Evolutionary conservation across 1,140 invertebrate genomes (phyloP).

Genomic region (Drosophila kanapiae): DNA sequence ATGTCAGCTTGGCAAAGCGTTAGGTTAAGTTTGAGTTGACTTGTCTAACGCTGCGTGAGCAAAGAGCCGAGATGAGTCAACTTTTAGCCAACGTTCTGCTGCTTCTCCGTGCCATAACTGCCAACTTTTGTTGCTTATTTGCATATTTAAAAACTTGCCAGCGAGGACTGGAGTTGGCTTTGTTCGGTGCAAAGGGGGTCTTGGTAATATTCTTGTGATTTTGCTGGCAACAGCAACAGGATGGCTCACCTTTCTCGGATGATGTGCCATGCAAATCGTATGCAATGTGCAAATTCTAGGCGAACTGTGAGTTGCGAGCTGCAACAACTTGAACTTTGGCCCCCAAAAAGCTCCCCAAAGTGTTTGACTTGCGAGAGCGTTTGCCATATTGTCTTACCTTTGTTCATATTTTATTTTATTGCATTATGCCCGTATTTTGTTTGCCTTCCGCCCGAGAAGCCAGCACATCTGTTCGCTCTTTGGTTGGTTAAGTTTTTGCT

Average conservation of each 20-base stretch:
- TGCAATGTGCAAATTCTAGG: constrained; percentile 70
- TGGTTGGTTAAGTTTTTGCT: constrained; percentile 45
- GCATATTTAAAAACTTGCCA: constrained; percentile 76
- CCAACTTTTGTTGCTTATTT: constrained; percentile 79
- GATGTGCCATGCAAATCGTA: constrained; percentile 71
- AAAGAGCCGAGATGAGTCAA: constrained; percentile 67
- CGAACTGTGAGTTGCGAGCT: constrained; percentile 18
- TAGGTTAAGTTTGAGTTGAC: constrained; percentile 63
- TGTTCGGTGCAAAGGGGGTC: constrained; percentile 35
- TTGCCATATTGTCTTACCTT: constrained; percentile 76
- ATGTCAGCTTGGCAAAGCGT: constrained; percentile 25
- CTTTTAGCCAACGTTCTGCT: constrained; percentile 52
- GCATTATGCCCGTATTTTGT: constrained; percentile 48
- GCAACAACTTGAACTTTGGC: constrained; percentile 60
- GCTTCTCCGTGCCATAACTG: constrained; percentile 43
- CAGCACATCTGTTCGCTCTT: constrained; percentile 27
- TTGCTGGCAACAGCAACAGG: constrained; percentile 28
- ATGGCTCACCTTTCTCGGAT: constrained; percentile 42
- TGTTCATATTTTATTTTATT: constrained; percentile 67
- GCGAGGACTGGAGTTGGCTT: constrained; percentile 26
- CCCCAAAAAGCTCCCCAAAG: constrained; percentile 6
- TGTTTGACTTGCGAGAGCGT: constrained; percentile 71
- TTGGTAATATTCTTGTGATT: constrained; percentile 72
- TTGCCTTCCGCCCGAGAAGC: constrained; percentile 39
- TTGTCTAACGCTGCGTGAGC: constrained; percentile 55